Base-by-base conservation (phyloP, 2,113 vertebrate species). In the Varanus komodoensis region DNA sequence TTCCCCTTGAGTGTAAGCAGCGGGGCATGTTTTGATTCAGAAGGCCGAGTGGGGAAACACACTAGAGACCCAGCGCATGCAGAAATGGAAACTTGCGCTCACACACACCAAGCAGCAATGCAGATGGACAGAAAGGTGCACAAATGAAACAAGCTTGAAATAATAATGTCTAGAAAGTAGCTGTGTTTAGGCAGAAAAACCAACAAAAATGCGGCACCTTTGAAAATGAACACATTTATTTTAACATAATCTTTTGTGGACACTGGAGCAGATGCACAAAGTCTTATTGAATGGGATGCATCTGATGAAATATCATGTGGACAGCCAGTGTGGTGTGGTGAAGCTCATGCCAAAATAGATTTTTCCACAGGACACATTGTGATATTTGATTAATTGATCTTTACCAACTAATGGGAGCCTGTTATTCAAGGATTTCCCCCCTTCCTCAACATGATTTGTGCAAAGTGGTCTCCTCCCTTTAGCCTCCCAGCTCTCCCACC, bases 1-100 rank as follows among this genome's bases (percentile, higher is more conserved):
- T 94, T 88, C 86, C 69, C 74, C 83, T 74, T 61, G 73, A 44
- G 85, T 27, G 19, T 87, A 14, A 17, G 2, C 85, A 23, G 50
- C 19, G 69, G 83, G 75, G 7, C 19, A 2, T 27, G 78, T 48
- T 34, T 69, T 68, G 77, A 88, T n/a, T 75, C 89, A 61, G 61
- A 84, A 67, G 32, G 21, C 6, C 11, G 29, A 14, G 34, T 11
- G 7, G 29, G 69, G 38, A 52, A 83, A 0, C 32, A 79, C 87
- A 48, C 50, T 48, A 38, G 86, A 85, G 73, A 73, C 17, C 5
- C 19, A 54, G 4, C 34, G 8, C 23, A 68, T 29, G 38, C 27
- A 11, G 29, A 27, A 84, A 21, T 82, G 21, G n/a, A 68, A 14
- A 44, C 9, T 68, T 69, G 44, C 23, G 11, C 54, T 7, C 32